phyloP scores from a whole-genome alignment of 2,797 vertebrate genomes.

The Pangasius larnaudii region DNA sequence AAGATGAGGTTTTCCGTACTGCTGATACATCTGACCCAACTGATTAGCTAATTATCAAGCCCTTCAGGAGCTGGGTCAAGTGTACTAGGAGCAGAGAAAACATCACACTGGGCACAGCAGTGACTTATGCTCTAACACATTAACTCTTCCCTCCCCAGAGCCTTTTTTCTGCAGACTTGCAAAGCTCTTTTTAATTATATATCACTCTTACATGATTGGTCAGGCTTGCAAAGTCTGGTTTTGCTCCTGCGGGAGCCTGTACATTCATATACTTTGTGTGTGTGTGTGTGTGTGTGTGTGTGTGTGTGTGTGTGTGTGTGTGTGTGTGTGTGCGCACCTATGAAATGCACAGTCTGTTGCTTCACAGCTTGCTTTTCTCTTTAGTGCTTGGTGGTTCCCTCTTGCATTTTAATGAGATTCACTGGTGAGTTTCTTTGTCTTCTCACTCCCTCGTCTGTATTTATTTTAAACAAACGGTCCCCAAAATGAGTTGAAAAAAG shows the following conservation, averaged over 20 bases:
- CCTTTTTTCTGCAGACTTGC: conserved; percentile 20
- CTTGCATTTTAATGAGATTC: conserved; percentile 61
- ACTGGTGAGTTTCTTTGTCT: conserved; percentile 49
- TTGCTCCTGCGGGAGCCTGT: conserved; percentile 1
- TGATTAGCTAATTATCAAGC: conserved; percentile 28
- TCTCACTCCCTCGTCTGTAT: conserved; percentile 41
- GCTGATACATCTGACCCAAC: conserved; percentile 1
- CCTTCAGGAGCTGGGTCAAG: conserved; percentile 20
- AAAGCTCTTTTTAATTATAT: conserved; percentile 48
- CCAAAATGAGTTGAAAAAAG: not conserved
- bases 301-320: not conserved
- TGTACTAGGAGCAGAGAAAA: conserved; percentile 1
- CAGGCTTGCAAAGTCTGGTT: conserved; percentile 34
- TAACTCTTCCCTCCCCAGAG: conserved; percentile 5
- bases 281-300: conserved; percentile 14
- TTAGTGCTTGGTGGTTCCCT: conserved; percentile 46
- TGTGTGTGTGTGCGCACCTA: not conserved
- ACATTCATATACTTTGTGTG: not conserved
- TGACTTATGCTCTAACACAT: conserved; percentile 11
- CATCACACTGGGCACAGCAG: conserved; percentile 8
- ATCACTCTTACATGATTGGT: conserved; percentile 44
- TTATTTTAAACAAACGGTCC: conserved; percentile 31
- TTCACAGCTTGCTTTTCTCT: conserved; percentile 49
- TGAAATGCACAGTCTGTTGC: conserved; percentile 25
- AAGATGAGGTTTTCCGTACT: not conserved